These are phyloP conservation scores for Cinclus mexicanus DNA, from an alignment of 2,113 vertebrate genomes.

Conservation along the genomic window DNA sequence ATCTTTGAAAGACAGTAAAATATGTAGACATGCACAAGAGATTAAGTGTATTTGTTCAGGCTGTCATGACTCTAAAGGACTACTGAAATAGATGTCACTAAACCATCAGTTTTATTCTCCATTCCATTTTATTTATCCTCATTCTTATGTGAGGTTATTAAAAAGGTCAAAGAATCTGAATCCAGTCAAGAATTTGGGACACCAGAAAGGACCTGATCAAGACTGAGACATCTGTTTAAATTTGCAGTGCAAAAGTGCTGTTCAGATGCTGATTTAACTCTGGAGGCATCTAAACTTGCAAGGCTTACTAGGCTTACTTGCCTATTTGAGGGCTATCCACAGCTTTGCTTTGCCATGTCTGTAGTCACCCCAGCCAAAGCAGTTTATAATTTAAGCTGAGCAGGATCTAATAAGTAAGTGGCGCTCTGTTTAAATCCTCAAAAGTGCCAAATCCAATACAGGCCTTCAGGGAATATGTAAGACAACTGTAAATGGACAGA, in stretches of 20 bases:
- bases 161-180: not conserved
- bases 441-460: not conserved
- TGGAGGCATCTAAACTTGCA: not conserved
- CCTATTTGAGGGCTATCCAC: not conserved
- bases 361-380: not conserved
- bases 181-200: not conserved
- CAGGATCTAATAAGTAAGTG: conserved; percentile 19
- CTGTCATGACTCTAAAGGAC: not conserved
- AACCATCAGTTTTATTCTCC: not conserved
- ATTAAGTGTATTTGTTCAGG: not conserved
- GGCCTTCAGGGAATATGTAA: not conserved
- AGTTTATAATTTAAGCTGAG: conserved; percentile 25
- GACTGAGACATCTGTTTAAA: not conserved
- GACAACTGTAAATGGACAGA: not conserved
- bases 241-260: not conserved
- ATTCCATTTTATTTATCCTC: not conserved
- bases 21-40: not conserved
- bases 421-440: conserved; percentile 11
- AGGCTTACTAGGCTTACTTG: not conserved
- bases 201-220: not conserved
- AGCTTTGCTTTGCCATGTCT: not conserved
- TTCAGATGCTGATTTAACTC: not conserved
- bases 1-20: not conserved
- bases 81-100: not conserved
- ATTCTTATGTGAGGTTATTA: not conserved